These are phyloP conservation scores for Ailuropoda melanoleuca DNA, from an alignment of 2,113 vertebrate species.

Conservation along the genomic window DNA sequence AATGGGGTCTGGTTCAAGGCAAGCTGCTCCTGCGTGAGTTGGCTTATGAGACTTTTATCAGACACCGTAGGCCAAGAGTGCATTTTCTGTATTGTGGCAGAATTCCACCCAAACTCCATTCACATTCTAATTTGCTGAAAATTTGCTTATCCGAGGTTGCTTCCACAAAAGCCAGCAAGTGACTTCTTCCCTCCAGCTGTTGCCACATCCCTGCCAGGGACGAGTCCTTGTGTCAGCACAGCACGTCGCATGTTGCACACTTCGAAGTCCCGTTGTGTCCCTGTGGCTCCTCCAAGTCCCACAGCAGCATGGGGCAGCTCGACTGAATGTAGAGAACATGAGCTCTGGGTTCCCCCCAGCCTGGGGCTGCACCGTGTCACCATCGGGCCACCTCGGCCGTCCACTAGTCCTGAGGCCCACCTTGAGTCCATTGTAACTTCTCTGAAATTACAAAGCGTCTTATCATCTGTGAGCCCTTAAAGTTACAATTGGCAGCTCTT, in stretches of 20 bases:
- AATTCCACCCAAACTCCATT: neutral
- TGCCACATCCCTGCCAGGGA: accelerated
- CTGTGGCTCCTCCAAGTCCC: neutral
- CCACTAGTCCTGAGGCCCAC: neutral
- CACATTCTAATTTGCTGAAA: neutral
- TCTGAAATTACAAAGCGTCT: neutral
- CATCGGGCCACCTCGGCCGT: accelerated
- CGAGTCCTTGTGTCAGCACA: neutral
- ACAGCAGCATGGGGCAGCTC: neutral
- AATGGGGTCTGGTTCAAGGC: neutral
- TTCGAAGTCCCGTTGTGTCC: neutral
- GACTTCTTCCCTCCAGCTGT: neutral
- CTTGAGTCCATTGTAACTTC: neutral
- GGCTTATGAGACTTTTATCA: neutral
- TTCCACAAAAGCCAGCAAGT: neutral
- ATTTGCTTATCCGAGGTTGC: neutral
- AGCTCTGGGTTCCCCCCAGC: neutral
- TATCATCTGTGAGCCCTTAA: neutral
- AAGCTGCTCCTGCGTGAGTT: neutral
- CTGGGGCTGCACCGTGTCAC: neutral
- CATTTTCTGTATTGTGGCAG: neutral
- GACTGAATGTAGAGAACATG: accelerated
- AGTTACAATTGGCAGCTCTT: neutral
- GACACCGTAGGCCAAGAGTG: neutral
- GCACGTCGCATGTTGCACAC: accelerated